Evolutionary conservation across 2,888 invertebrate genomes (phyloP), one percentile per base, ranked within the genome.

Genomic region (Andrena trimmerana): DNA sequence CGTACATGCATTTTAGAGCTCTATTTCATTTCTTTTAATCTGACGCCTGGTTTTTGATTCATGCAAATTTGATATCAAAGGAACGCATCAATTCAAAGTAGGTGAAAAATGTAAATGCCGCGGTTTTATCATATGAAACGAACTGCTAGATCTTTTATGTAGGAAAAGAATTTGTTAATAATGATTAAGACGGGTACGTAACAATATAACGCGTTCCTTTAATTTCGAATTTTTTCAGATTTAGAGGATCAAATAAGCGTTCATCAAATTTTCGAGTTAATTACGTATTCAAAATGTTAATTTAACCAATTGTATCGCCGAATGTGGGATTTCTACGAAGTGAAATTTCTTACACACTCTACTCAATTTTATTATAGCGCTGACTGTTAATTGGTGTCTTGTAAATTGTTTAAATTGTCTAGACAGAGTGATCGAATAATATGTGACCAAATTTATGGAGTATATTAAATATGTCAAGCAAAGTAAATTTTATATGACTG

Each of bases 181-280:
- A 20, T 13, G 6, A 69, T 13, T 20, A 24, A 0, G 4, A 68
- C 42, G 16, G 16, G 42, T 16, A 42, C 16, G 63, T 24, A 10
- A 6, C n/a, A 27, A 27, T 52, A 65, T 24, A 71, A 78, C 70
- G 63, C 83, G 52, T 79, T 54, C 89, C 76, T 68, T 76, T 73
- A 79, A 81, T 83, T 83, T 79, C 76, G 60, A 72, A n/a, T 73
- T 78, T 52, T 16, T 36, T 13, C 3, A 54, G 78, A 87, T 89
- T 88, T 89, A 7, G 72, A 87, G 75, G 78, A 69, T 78, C 78
- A 77, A 84, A 79, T 60, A 59, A 74, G 67, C 59, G 65, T 84
- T 86, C 63, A n/a, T 57, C 62, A 24, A 86, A 86, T 81, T 78
- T 78, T 66, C 52, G 60, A 67, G 86, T 71, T 69, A 84, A 78